Evolutionary conservation across 2,113 vertebrate genomes (phyloP).

Genomic region (Vulpes lagopus): DNA sequence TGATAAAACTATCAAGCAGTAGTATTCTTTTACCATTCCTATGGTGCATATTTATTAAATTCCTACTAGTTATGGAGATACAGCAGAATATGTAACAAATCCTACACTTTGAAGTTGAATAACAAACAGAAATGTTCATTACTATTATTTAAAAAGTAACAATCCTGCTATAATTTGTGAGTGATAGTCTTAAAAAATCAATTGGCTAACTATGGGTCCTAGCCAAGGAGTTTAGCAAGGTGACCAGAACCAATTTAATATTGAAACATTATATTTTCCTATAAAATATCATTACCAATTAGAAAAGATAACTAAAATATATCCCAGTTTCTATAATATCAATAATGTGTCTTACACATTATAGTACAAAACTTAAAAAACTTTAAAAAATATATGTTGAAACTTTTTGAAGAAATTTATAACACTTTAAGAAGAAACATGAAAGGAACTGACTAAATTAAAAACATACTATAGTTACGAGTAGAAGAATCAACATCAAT

Average conservation of each 20-base stretch:
- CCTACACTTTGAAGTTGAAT: not conserved
- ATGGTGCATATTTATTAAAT: not conserved
- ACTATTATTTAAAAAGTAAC: not conserved
- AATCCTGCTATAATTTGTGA: not conserved
- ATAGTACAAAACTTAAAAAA: not conserved
- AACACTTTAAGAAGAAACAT: not conserved
- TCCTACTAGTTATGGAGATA: not conserved
- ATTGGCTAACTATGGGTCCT: not conserved
- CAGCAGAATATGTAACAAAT: not conserved
- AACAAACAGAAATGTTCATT: not conserved
- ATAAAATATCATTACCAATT: not conserved
- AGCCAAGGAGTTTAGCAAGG: not conserved
- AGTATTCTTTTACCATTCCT: not conserved
- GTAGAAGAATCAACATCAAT: not conserved
- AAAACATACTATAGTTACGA: not conserved
- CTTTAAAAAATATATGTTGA: not conserved
- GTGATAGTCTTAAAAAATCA: not conserved
- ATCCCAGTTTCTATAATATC: not conserved
- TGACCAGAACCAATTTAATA: not conserved
- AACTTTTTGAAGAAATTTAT: not conserved
- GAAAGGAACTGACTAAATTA: not conserved
- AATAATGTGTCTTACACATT: no score
- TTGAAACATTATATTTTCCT: not conserved
- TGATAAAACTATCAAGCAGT: not conserved
- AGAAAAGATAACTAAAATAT: not conserved